Base-by-base conservation (phyloP, 2,797 vertebrate genomes). In the Periparus ater region DNA sequence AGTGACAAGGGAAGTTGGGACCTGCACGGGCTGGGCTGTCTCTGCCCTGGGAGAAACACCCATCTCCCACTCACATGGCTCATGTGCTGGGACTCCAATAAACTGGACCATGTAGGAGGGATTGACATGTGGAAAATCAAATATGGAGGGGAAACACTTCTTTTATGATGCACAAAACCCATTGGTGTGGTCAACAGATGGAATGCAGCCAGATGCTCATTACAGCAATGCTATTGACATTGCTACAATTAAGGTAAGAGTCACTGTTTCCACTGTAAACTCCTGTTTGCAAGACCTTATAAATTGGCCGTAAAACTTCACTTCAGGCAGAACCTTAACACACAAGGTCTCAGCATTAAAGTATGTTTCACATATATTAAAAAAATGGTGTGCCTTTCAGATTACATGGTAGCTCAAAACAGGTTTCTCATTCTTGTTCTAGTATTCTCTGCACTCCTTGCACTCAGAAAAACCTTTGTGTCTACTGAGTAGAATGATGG, bases 221-320 rank as follows among this genome's bases (percentile, higher is more conserved):
- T 97, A 97, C 93, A 95, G 96, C 90, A 88, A 96, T 75, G 80
- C 96, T 95, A 96, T 96, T 97, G 96, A 96, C 96, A 96, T 91
- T 91, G 92, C 94, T 95, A 97, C 96, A 97, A 96, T 96, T 95
- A 97, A 96, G 89, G 94, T 72, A 95, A 88, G 93, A 96, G 94
- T 97, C 96, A 96, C 89, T 97, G 77, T 96, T 97, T 97, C 96
- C 96, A 96, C 94, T 96, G 96, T 97, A 97, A 97, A 97, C 93
- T 96, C 77, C 93, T 96, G 95, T 97, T 96, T 96, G 93, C 84
- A 93, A 94, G 80, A 91, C 83, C 93, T 95, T 96, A 95, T 97
- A 95, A 96, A 96, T 95, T 96, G 93, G 93, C 95, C 45, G 1
- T 97, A 96, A 97, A 97, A 96, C 40, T 93, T 95, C 92, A 92